Conservation (phyloP, 2,797 vertebrate genomes). For the Scleropages formosus region DNA sequence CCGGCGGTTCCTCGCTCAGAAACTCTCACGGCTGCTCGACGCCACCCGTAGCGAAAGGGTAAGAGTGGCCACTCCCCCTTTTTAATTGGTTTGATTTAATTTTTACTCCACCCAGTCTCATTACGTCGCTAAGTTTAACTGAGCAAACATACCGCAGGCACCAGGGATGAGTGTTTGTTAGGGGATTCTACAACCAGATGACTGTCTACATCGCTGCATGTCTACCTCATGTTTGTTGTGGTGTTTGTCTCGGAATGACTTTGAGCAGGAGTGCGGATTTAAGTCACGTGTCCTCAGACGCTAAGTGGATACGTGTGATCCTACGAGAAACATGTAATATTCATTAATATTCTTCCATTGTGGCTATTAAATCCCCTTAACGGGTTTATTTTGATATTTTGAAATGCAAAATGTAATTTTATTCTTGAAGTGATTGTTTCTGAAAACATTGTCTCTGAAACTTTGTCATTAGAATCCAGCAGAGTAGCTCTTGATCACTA, state of each 20-base stretch:
- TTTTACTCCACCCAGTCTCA: background rate
- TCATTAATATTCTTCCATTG: too few relatives aligned
- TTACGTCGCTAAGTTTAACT: background rate
- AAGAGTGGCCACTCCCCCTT: slow-evolving; percentile 59
- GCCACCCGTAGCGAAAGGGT: slow-evolving; percentile 84
- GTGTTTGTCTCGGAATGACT: background rate
- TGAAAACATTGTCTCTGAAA: too few relatives aligned
- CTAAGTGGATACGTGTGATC: background rate
- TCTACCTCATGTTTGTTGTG: background rate
- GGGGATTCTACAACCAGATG: background rate
- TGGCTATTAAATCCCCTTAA: too few relatives aligned
- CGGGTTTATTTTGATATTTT: too few relatives aligned
- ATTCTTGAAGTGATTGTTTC: too few relatives aligned
- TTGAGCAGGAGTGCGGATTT: background rate
- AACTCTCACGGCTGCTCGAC: slow-evolving; percentile 75
- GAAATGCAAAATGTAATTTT: too few relatives aligned
- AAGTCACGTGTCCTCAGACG: background rate
- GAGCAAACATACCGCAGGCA: background rate
- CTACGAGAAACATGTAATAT: background rate
- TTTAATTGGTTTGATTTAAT: background rate
- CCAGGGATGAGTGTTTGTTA: background rate
- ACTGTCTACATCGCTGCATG: background rate
- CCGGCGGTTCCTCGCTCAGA: slow-evolving; percentile 74
- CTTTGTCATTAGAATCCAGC: too few relatives aligned
- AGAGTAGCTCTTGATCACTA: too few relatives aligned